Evolutionary conservation across 2,113 vertebrate species (phyloP), one percentile per base, ranked within the genome.

Genomic region (Chunga burmeisteri): DNA sequence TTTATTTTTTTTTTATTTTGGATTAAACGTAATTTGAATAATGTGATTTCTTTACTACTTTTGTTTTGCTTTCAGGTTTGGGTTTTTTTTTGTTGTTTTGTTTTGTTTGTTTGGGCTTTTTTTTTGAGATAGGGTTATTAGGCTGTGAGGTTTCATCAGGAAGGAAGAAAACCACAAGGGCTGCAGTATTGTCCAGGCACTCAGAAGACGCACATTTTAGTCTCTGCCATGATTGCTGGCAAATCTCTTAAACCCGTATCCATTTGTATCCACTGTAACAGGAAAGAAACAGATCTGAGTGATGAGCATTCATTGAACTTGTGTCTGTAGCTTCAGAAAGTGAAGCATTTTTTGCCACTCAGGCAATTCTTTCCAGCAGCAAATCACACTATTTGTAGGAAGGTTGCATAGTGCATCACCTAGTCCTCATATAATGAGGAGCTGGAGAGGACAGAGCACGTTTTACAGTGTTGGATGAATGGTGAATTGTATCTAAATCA

Each of bases 321-420:
- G 4, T 29, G 12, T 22, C 32, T 27, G 8, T 19, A 38, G 8
- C 34, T 88, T 38, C 50, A 79, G 44, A 72, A 67, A 46, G 9
- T 3, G 34, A 52, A 74, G 61, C 34, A n/a, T 10, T 26, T 81
- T 81, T 27, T 27, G 32, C 77, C 30, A 36, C 38, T 40, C 13
- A 3, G 56, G 22, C 26, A 65, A 16, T 40, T 56, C 66, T 63
- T 67, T 32, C 49, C 49, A 46, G 44, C 49, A 27, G 17, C 5
- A 15, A 27, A 56, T 23, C 34, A 6, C 12, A 1, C 13, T 49
- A 3, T 40, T 59, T 68, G 49, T 53, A 30, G 46, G 59, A 34
- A 65, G 55, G 38, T 2, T 63, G 26, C 12, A 6, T 1, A 0
- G n/a, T 81, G 32, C 20, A 27, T 47, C 42, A 1, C 25, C 63